Percentiles rank a stretch among this genome's conserved stretches.
These are phyloP conservation scores for Rhagoletis pomonella DNA, from an alignment of 1,140 invertebrate genomes.

Conservation along the genomic window DNA sequence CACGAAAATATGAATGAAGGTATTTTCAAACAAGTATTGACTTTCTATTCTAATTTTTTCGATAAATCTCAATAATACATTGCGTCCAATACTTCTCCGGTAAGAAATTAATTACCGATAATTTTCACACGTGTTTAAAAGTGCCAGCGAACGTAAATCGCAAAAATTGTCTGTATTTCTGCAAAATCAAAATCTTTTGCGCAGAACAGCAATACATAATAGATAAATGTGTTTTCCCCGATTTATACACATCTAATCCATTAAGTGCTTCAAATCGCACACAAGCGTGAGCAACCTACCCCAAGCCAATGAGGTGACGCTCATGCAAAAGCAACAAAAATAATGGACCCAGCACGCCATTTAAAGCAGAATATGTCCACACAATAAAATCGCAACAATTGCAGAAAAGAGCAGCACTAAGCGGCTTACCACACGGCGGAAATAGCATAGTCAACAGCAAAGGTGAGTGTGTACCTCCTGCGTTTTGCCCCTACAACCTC, in stretches of 20 bases:
- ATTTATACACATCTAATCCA: slow-evolving; percentile 9
- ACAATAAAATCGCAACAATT: slow-evolving; percentile 15
- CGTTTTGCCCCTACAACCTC: not conserved
- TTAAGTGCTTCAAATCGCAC: slow-evolving; percentile 17
- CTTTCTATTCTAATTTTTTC: too few relatives aligned
- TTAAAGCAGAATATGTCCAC: not conserved
- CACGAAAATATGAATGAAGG: too few relatives aligned
- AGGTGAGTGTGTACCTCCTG: slow-evolving; percentile 12
- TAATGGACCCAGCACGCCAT: not conserved
- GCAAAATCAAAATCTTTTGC: too few relatives aligned
- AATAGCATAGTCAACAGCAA: slow-evolving; percentile 17
- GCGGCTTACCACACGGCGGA: slow-evolving; percentile 32
- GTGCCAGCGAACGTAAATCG: too few relatives aligned
- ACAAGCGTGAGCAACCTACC: slow-evolving; percentile 47
- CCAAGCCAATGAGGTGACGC: slow-evolving; percentile 32
- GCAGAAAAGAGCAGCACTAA: slow-evolving; percentile 30
- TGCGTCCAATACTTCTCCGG: too few relatives aligned
- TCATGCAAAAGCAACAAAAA: not conserved
- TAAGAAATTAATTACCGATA: too few relatives aligned
- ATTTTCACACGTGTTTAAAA: too few relatives aligned
- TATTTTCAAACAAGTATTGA: too few relatives aligned
- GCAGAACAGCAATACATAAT: too few relatives aligned
- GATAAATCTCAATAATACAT: too few relatives aligned
- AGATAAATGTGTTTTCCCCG: too few relatives aligned
- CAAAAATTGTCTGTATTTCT: too few relatives aligned